Conservation (phyloP, 2,888 invertebrate species). For the Matsumyia berberina region DNA sequence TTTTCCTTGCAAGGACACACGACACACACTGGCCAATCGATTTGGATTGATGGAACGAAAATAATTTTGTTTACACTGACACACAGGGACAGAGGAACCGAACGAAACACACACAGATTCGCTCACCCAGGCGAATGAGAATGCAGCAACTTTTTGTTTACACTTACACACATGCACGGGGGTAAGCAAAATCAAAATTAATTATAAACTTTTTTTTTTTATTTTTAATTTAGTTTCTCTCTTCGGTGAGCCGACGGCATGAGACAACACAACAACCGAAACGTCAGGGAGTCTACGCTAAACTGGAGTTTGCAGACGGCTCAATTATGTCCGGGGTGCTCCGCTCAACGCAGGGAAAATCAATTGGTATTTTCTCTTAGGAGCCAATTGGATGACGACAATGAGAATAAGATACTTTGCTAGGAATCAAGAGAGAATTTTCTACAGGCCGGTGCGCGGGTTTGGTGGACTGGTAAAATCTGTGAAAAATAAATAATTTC, state of each 20-base stretch:
- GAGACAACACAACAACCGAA: conserved; percentile 78
- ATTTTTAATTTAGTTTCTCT: conserved; percentile 60
- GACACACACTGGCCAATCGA: conserved; percentile 62
- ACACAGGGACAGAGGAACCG: conserved; percentile 24
- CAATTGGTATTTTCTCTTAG: conserved; percentile 63
- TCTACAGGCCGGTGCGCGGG: not conserved
- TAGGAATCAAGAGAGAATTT: conserved; percentile 14
- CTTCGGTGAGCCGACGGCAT: conserved; percentile 58
- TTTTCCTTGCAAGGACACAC: conserved; percentile 28
- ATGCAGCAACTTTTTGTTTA: conserved; percentile 57
- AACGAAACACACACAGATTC: conserved; percentile 4
- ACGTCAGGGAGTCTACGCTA: conserved; percentile 81
- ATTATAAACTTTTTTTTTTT: conserved; percentile 56
- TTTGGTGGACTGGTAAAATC: conserved; percentile 12
- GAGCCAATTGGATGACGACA: conserved; percentile 59
- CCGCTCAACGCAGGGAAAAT: conserved; percentile 57
- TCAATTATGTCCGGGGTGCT: conserved; percentile 75
- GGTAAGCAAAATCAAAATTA: conserved; percentile 42
- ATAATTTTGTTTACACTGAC: conserved; percentile 67
- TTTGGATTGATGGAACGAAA: conserved; percentile 34
- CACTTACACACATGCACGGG: conserved; percentile 47
- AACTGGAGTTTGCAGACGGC: conserved; percentile 80
- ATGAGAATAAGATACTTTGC: conserved; percentile 42
- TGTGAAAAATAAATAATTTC: conserved; percentile 16
- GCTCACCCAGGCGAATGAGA: conserved; percentile 20